Evolutionary conservation across 2,888 invertebrate genomes (phyloP), one percentile per base, ranked within the genome.

Genomic region (Brassicogethes aeneus): DNA sequence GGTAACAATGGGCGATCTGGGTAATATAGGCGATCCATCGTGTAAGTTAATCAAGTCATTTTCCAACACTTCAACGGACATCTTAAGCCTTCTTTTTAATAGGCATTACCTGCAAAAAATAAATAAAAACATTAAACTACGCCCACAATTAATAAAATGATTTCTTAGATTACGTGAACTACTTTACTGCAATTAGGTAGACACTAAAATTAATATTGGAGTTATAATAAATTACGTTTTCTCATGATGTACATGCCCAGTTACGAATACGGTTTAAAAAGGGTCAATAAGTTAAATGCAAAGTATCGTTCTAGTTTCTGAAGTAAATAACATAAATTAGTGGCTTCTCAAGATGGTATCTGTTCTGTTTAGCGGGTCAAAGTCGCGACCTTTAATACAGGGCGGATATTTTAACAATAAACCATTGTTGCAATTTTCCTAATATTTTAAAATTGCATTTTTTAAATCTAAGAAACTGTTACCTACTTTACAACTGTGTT

Each of bases 41-140:
- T 62, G 55, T 34, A 67, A 59, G 48, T 67, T 62, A 42, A 67
- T 67, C 34, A 67, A 47, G 41, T 67, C 65, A 8, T 12, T 32
- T 10, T 32, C 32, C 3, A 5, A 3, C 5, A 32, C 56, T 39
- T 59, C 60, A 5, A 23, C 5, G 10, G 23, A 23, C 23, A 23
- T 23, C 10, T 23, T 23, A 10, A 23, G 10, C 5, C 10, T 23
- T 23, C 23, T 23, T 5, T 44, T 35, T 36, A 30, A 34, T 35
- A 50, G 32, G 37, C 56, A 53, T 56, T 39, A 52, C 55, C 55
- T 57, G 51, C 16, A 52, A 54, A 23, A 23, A 23, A 23, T 23
- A 10, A 7, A 7, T 23, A 23, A 23, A 23, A 23, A 23, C 10
- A 23, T 7, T 23, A 23, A 23, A 7, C 23, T 5, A 10, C 10